These are phyloP conservation scores for Eremobia ochroleuca DNA, from an alignment of 2,888 invertebrate species.

Conservation along the genomic window DNA sequence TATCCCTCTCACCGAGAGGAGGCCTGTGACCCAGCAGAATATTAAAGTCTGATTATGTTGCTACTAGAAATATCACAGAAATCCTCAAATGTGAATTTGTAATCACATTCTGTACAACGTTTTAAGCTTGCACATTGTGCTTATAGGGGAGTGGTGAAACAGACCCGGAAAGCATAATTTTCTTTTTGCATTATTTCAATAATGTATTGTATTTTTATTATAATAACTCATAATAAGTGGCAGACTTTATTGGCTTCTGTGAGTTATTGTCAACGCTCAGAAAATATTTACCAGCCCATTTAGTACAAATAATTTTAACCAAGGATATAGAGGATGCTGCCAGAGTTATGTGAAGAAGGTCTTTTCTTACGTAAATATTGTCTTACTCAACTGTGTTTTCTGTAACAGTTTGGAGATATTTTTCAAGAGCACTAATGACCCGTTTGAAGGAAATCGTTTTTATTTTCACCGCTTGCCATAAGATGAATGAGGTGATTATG, in stretches of 20 bases:
- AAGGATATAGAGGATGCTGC: background rate
- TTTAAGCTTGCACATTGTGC: too few relatives aligned
- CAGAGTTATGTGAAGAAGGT: constrained; percentile 2
- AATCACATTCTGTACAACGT: background rate
- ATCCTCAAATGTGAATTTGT: background rate
- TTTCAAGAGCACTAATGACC: background rate
- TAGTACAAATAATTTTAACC: constrained; percentile 2
- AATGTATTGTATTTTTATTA: background rate
- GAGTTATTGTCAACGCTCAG: background rate
- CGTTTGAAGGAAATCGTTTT: background rate
- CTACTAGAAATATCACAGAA: background rate
- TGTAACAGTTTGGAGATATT: background rate
- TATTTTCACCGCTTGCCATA: too few relatives aligned
- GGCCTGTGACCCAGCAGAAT: too few relatives aligned
- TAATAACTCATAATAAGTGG: background rate
- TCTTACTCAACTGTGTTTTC: background rate
- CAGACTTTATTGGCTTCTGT: background rate
- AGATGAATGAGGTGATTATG: background rate
- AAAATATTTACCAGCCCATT: background rate
- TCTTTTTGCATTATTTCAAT: background rate
- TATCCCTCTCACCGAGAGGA: background rate
- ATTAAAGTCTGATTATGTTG: too few relatives aligned
- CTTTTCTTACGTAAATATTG: background rate
- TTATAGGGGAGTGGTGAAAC: too few relatives aligned
- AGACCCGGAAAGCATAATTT: background rate